Evolutionary conservation across 2,888 invertebrate species (phyloP), one percentile per base, ranked within the genome.

Genomic region (Himalopsyche anomala): DNA sequence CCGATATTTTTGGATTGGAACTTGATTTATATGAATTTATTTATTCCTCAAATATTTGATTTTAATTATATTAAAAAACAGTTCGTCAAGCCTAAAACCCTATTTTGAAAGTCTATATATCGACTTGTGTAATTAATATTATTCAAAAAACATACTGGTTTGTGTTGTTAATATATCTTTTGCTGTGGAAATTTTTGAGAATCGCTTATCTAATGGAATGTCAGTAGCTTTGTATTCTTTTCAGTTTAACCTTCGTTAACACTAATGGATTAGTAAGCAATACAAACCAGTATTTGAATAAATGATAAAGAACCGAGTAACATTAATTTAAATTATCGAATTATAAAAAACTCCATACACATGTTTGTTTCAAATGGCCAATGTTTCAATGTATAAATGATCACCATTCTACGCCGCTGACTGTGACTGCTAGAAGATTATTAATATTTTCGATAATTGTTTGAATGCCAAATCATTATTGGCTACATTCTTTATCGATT

Each of bases 261-360:
- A 87, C 86, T 86, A 87, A 87, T 87, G 87, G 86, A 87, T 85
- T 86, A 85, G 85, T 86, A 80, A 86, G 86, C 84, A 86, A 85
- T 83, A 85, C 85, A 80, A 85, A 86, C 85, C 86, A 86, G 85
- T 85, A 85, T 85, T 85, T 45, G 51, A 81, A 85, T 85, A 85
- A 87, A 83, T 84, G 87, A 87, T 87, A 87, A 86, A 85, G 54
- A 86, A 84, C 54, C 81, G 84, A 45, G 74, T 81, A 81, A 85
- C 87, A 86, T 86, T 85, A 81, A 86, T 87, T 87, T 86, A 84
- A 84, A 86, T 87, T 87, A 87, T 87, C 86, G 83, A 85, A 83
- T 85, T 74, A 84, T 86, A 86, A 86, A 82, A 55, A 86, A 86
- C 40, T 45, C 36, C 42, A 40, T 81, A 86, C 86, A 86, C 74